Conservation (phyloP, 2,888 invertebrate species). For the Agonopterix arenella region DNA sequence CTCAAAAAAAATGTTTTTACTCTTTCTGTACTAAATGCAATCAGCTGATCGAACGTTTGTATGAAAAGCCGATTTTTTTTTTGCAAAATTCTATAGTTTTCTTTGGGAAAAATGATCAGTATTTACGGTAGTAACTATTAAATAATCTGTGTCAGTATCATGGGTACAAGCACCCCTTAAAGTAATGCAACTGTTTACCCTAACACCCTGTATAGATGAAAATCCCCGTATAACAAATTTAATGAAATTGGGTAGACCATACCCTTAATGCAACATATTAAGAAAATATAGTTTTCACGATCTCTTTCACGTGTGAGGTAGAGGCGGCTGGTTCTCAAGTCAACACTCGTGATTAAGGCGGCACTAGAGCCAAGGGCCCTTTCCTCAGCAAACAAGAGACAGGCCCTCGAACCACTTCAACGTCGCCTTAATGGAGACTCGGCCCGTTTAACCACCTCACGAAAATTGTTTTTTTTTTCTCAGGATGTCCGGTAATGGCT, state of each 20-base stretch:
- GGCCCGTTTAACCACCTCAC: slow-evolving; percentile 29
- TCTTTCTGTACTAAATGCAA: too few species aligned
- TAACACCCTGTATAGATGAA: too few species aligned
- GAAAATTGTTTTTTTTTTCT: slow-evolving; percentile 10
- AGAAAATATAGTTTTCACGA: slow-evolving; percentile 3
- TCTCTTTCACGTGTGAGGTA: slow-evolving; percentile 27
- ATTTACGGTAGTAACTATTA: too few species aligned
- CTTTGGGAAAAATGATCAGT: too few species aligned
- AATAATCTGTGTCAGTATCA: too few species aligned
- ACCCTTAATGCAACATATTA: slow-evolving; percentile 5
- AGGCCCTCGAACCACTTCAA: slow-evolving; percentile 50
- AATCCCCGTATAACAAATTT: too few species aligned
- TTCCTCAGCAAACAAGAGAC: slow-evolving; percentile 56
- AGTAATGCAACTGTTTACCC: too few species aligned
- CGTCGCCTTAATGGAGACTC: slow-evolving; percentile 46
- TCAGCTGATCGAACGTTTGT: too few species aligned
- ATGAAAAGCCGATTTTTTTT: too few species aligned
- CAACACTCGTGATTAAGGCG: slow-evolving; percentile 66
- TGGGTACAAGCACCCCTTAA: too few species aligned
- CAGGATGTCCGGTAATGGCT: slow-evolving; percentile 6
- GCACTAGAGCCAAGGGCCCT: slow-evolving; percentile 50
- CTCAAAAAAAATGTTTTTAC: too few species aligned
- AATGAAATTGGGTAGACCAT: background rate
- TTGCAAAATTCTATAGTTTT: too few species aligned
- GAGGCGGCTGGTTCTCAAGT: slow-evolving; percentile 33